Evolutionary conservation across 2,797 vertebrate genomes (phyloP).

Genomic region (Delichon dasypus): DNA sequence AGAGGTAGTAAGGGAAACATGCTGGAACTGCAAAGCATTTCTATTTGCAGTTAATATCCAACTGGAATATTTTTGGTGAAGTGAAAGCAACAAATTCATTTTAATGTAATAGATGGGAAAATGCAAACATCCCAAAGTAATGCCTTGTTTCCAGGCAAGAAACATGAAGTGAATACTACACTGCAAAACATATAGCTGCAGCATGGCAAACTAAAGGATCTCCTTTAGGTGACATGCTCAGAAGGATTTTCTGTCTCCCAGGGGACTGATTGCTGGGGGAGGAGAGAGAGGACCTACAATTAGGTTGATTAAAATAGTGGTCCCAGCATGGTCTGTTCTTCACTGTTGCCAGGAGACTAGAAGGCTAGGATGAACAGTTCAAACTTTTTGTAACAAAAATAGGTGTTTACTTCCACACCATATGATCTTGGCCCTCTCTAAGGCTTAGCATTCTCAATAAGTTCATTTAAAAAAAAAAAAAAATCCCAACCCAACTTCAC

Average conservation of each 20-base stretch:
- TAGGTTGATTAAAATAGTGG: slow-evolving; percentile 61
- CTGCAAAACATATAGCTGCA: background rate
- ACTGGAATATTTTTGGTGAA: background rate
- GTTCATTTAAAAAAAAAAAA: background rate
- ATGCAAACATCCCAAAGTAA: background rate
- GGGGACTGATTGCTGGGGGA: slow-evolving; percentile 33
- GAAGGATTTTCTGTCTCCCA: slow-evolving; percentile 37
- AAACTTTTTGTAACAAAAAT: slow-evolving; percentile 39
- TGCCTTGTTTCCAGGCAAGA: background rate
- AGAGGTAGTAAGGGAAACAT: background rate
- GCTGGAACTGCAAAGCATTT: background rate
- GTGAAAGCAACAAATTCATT: background rate
- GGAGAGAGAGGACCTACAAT: slow-evolving; percentile 46
- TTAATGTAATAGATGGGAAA: background rate
- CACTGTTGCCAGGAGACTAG: slow-evolving; percentile 58
- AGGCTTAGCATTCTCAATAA: background rate
- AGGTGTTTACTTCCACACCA: background rate
- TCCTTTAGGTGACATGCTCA: background rate
- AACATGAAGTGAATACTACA: background rate
- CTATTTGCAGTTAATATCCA: background rate
- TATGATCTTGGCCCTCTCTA: background rate
- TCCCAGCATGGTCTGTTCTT: slow-evolving; percentile 46
- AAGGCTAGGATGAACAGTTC: slow-evolving; percentile 19
- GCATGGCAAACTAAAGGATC: background rate
- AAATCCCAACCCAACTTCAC: background rate